Base-by-base conservation (phyloP, 2,113 vertebrate species). In the Percopsis transmontana region DNA sequence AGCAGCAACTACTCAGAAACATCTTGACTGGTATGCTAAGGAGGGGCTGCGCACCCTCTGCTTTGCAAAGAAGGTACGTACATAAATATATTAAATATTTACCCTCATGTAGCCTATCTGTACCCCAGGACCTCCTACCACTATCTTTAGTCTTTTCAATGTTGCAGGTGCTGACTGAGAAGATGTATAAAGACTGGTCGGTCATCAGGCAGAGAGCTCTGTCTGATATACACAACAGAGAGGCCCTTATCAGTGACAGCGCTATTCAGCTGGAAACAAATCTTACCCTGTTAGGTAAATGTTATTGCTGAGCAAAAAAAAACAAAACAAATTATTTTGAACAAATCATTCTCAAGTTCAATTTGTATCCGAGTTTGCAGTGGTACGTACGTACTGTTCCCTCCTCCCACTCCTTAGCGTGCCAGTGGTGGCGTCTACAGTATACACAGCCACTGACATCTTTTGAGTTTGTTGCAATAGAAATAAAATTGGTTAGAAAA, bases 1-100 rank as follows among this genome's bases (percentile, higher is more conserved):
- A 47, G 93, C 69, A 40, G 54, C 89, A 67, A 92, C 85, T 70
- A 97, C 96, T 48, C 97, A 97, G 71, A 92, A 89, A 61, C 93
- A 97, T 60, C 90, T 99, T 0, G 92, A 99, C 74, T 85, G 61
- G 70, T 99, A 97, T 60, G 95, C 94, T 21, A 91, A 83, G 77
- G 91, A 96, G 0, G 96, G 97, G 9, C 91, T 99, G 12, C 79
- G 96, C 2, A 99, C 96, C 0, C 82, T 99, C 51, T 97, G 97
- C 76, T 93, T 98, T 3, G 87, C 95, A 72, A 99, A 95, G 84
- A 97, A 97, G 94, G 97, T 97, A 63, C 74, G 76, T 23, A 41
- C 48, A 70, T 19, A 47, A 1, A 63, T 20, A 5, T 11, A 9
- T 38, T 15, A 12, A n/a, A 10, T 16, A 58, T 51, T 14, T 1